phyloP scores from a whole-genome alignment of 2,888 invertebrate genomes.

The Timandra comae region DNA sequence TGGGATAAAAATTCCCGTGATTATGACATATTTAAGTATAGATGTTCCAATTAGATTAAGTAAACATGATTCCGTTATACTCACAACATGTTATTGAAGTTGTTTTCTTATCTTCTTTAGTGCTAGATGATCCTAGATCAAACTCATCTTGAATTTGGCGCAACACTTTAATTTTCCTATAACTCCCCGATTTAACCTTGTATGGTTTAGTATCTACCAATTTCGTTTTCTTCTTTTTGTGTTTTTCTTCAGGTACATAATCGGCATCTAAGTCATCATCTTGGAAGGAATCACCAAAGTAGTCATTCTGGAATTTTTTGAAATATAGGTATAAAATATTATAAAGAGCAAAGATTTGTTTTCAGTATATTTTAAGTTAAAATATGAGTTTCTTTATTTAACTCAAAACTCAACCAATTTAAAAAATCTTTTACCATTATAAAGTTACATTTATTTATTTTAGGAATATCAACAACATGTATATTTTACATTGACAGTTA shows the following conservation, averaged over 20 bases:
- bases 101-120: constrained; percentile 40
- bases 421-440: too few species aligned
- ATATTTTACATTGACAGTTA: too few species aligned
- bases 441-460: too few species aligned
- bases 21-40: too few species aligned
- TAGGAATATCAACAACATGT: too few species aligned
- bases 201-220: constrained; percentile 55
- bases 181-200: too few species aligned
- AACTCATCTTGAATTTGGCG: constrained; percentile 47
- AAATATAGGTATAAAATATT: constrained; percentile 3
- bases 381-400: too few species aligned
- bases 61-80: too few species aligned
- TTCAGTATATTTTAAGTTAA: too few species aligned
- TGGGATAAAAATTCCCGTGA: background rate
- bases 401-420: too few species aligned
- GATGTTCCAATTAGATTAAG: too few species aligned
- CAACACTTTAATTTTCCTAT: constrained; percentile 52
- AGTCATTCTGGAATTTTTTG: constrained; percentile 46
- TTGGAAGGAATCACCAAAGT: constrained; percentile 57
- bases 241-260: constrained; percentile 54
- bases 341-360: too few species aligned
- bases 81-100: constrained; percentile 71
- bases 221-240: constrained; percentile 62
- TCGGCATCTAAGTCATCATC: constrained; percentile 63
- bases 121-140: constrained; percentile 13